These are phyloP conservation scores for Athalia rosae DNA, from an alignment of 2,888 invertebrate genomes.

Conservation along the genomic window DNA sequence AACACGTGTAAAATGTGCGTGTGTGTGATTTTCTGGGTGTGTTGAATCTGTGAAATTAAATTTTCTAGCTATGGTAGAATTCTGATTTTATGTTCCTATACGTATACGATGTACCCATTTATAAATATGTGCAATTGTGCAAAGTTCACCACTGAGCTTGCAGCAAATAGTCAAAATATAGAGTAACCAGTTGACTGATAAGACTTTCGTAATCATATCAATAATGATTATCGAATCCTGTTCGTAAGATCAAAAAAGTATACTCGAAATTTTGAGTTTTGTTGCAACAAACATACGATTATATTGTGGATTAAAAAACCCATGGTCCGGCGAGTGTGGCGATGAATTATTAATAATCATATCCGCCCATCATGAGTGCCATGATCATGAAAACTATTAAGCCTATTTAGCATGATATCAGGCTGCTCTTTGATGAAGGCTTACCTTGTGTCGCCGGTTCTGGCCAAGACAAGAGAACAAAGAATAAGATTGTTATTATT, in stretches of 20 bases:
- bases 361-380: conserved; percentile 9
- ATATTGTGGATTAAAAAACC: not conserved
- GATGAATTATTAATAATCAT: conserved; percentile 31
- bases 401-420: conserved; percentile 45
- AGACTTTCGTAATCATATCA: not conserved
- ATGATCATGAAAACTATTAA: conserved; percentile 31
- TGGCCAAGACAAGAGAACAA: conserved; percentile 66
- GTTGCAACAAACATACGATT: conserved; percentile 16
- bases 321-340: not conserved
- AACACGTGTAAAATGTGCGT: too few species aligned
- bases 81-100: too few species aligned
- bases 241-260: not conserved
- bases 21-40: too few species aligned
- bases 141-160: not conserved
- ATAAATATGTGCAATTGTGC: too few species aligned
- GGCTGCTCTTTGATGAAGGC: conserved; percentile 50
- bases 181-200: not conserved
- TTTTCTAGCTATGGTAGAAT: too few species aligned
- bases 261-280: conserved; percentile 23
- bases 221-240: not conserved
- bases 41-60: too few species aligned
- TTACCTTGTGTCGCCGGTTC: conserved; percentile 70
- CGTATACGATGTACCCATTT: too few species aligned
- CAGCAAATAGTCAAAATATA: conserved; percentile 21
- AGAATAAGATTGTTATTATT: conserved; percentile 63